Percentiles rank a stretch among this genome's conserved stretches.
Conservation (phyloP, 2,113 vertebrate genomes). For the human region DNA sequence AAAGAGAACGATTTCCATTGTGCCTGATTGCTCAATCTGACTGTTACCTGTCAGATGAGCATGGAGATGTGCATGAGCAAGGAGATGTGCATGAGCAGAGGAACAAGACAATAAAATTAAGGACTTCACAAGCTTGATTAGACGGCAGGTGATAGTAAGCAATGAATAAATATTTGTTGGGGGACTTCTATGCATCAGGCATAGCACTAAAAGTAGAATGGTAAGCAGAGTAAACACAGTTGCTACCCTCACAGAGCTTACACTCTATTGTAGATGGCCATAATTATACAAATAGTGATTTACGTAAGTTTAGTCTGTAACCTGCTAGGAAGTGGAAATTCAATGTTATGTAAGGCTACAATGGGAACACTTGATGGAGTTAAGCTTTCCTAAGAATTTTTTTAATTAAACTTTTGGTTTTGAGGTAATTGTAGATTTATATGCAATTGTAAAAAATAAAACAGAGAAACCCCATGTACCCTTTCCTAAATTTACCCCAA, state of each 20-base stretch:
- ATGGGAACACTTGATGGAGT: not conserved
- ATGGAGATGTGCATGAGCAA: not conserved
- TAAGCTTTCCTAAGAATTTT: not conserved
- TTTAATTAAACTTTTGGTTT: not conserved
- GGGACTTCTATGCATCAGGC: not conserved
- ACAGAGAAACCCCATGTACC: not conserved
- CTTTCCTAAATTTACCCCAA: not conserved
- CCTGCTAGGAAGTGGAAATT: not conserved
- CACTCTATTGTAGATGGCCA: not conserved
- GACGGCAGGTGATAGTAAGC: not conserved
- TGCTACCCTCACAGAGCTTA: not conserved
- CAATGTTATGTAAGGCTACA: not conserved
- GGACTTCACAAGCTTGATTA: not conserved
- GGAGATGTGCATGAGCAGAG: not conserved
- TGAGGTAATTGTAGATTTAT: not conserved
- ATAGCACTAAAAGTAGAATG: not conserved
- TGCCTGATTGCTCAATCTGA: not conserved
- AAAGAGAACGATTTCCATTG: not conserved
- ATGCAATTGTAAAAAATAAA: not conserved
- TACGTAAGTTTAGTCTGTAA: not conserved
- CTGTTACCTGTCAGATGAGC: not conserved
- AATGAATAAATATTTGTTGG: not conserved
- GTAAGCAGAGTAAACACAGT: not conserved
- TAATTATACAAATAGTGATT: not conserved
- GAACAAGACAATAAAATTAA: not conserved